These are phyloP conservation scores for Odocoileus virginianus DNA, from an alignment of 2,113 vertebrate species.

Conservation along the genomic window DNA sequence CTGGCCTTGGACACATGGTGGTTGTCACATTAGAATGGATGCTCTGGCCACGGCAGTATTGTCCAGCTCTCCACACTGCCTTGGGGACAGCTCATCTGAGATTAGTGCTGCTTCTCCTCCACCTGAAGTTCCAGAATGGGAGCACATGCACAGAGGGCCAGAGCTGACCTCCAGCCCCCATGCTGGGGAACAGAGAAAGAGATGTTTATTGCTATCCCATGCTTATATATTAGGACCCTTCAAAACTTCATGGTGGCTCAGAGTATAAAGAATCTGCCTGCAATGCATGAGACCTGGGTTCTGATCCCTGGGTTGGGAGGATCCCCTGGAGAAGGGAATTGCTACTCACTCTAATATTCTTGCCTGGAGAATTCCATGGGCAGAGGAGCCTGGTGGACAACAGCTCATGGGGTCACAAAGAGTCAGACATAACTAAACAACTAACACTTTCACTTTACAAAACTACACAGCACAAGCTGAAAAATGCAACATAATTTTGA, in stretches of 20 bases:
- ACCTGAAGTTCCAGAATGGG: not conserved
- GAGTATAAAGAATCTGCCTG: not conserved
- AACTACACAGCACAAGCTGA: not conserved
- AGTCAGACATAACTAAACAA: not conserved
- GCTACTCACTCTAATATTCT: not conserved
- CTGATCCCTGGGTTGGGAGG: not conserved
- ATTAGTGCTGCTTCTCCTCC: not conserved
- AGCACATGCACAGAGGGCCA: not conserved
- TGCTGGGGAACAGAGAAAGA: accelerated
- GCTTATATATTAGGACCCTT: not conserved
- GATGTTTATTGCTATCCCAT: not conserved
- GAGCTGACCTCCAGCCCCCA: not conserved
- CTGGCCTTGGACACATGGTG: accelerated
- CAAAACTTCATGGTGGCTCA: not conserved
- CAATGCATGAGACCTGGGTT: not conserved
- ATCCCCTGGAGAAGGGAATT: not conserved
- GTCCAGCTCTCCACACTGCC: not conserved
- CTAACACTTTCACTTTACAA: not conserved
- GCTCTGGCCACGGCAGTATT: accelerated
- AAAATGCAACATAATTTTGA: not conserved
- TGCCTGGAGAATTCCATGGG: not conserved
- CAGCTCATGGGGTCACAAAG: not conserved
- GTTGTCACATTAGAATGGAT: too few relatives aligned
- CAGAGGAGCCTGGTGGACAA: not conserved
- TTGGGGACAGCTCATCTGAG: not conserved